Base-by-base conservation (phyloP, 2,797 vertebrate genomes). In the Synaphobranchus kaupii region DNA sequence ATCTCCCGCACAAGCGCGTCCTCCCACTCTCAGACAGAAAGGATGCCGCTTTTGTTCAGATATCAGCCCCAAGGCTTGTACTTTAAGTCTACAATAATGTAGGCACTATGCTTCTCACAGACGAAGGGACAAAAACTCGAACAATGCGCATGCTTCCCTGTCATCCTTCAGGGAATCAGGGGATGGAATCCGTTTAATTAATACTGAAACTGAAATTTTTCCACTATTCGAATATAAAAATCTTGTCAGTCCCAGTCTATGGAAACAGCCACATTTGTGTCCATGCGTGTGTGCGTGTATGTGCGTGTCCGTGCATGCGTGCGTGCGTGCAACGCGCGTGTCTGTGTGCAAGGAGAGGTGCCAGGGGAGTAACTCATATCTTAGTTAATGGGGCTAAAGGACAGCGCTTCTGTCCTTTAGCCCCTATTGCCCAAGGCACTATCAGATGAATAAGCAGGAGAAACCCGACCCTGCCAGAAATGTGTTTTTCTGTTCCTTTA, bases 121-220 rank as follows among this genome's bases (percentile, higher is more conserved):
- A 76, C 44, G 5, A 76, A 76, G 73, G 73, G 73, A 76, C 39
- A 76, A 44, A 44, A 15, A 22, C 73, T 20, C 7, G 34, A 44
- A 44, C 31, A 44, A 44, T 76, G 31, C 20, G 17, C 73, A 15
- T 44, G 73, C 17, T 80, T 44, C 39, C 47, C 48, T 48, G 80
- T 52, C 80, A 48, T 76, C 80, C 80, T 82, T 28, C 47, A 82
- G 48, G 47, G 80, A 52, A 58, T 58, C 56, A 3, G 4, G 56
- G 56, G 17, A 82, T 48, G 80, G 48, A n/a, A 82, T 48, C 80
- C 25, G 52, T 82, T 81, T 44, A 82, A 52, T 82, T 81, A 50
- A 81, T 81, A 20, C 48, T 50, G 80, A 52, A 47, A 82, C 9
- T 15, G 4, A 12, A 48, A 50, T 50, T n/a, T 48, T n/a, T 1